Evolutionary conservation across 2,888 invertebrate genomes (phyloP), one percentile per base, ranked within the genome.

Genomic region (Brachyptera risi): DNA sequence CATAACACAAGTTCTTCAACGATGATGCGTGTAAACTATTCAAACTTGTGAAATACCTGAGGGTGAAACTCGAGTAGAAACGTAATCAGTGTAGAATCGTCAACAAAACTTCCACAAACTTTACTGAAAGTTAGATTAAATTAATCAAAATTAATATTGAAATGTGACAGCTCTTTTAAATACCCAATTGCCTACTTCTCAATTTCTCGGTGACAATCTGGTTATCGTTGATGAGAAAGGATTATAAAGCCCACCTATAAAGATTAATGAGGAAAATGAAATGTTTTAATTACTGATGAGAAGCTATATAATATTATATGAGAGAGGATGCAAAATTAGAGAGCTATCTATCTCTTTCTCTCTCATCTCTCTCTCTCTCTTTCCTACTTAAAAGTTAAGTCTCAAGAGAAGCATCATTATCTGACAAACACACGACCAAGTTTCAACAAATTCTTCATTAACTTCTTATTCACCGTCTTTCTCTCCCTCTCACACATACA

Each of bases 201-300:
- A n/a, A n/a, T n/a, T n/a, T n/a, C n/a, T n/a, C n/a, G n/a, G n/a
- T n/a, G 31, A 31, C 31, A 31, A 31, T 31, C 7, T 31, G 31
- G 31, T 31, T 7, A 31, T 31, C 11, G 11, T 11, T 31, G 31
- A 31, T 31, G 5, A 31, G 5, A 31, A 31, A 31, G 31, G 31
- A 31, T 40, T 40, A 40, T n/a, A 40, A 7, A 40, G 15, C 40
- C 15, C n/a, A 40, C 40, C 40, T 40, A 40, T 40, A 31, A 31
- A 54, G 58, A 58, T 61, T 57, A 58, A 57, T 61, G 61, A 58
- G 61, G 58, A 50, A 50, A 61, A 58, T 61, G 61, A 50, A 49
- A 61, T 58, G 57, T 58, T 61, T 58, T 61, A 61, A 58, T 58
- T 61, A 61, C 50, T 58, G 50, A 61, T 58, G 38, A 54, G 54